Conservation (phyloP, 1,140 invertebrate species). For the Cardiocondyla obscurior region DNA sequence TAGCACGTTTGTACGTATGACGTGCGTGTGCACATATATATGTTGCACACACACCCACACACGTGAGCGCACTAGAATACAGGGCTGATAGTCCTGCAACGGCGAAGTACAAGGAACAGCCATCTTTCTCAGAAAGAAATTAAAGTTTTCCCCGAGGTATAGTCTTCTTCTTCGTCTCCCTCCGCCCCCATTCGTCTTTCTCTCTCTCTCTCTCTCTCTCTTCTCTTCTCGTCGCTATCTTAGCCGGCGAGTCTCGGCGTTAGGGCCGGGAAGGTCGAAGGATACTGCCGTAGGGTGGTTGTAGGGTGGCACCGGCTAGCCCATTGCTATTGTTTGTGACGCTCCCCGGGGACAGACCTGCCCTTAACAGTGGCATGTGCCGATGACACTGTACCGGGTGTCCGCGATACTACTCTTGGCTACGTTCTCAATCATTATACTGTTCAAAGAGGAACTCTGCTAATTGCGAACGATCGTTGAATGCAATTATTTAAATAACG, state of each 20-base stretch:
- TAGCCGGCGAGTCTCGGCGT: conserved; percentile 39
- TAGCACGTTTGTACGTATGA: neutral
- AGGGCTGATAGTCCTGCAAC: conserved; percentile 52
- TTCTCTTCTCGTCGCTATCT: conserved; percentile 23
- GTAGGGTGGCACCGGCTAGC: conserved; percentile 68
- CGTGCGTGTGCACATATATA: neutral
- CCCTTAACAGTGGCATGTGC: conserved; percentile 76
- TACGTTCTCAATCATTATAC: neutral
- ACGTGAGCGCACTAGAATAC: neutral
- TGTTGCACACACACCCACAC: neutral
- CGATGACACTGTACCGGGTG: conserved; percentile 76
- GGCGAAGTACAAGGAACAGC: conserved; percentile 71
- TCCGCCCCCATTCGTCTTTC: neutral
- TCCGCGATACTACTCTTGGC: conserved; percentile 50
- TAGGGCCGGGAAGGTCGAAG: conserved; percentile 71
- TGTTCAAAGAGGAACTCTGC: neutral
- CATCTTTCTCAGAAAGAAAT: conserved; percentile 81
- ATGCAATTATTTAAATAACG: neutral
- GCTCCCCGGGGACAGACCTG: conserved; percentile 70
- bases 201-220: too few species aligned
- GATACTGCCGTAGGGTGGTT: conserved; percentile 59
- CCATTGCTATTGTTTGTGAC: conserved; percentile 80
- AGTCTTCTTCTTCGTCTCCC: conserved; percentile 54
- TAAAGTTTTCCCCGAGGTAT: conserved; percentile 80
- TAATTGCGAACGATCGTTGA: neutral